A percentile compares a stretch with the other conserved stretches of the same genome.
Evolutionary conservation across 2,888 invertebrate species (phyloP).

Genomic region (Ellobium chinense): DNA sequence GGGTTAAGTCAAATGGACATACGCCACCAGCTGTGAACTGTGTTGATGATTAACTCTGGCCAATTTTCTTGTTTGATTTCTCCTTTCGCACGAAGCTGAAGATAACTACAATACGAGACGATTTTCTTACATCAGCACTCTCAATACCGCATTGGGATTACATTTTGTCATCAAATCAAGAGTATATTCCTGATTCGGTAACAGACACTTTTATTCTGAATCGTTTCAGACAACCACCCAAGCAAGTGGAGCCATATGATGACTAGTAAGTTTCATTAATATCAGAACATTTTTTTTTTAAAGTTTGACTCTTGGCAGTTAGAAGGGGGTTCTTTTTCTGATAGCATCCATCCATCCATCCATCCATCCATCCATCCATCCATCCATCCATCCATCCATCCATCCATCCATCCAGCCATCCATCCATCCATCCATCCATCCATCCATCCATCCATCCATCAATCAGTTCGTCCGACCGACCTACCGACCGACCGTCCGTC

Average conservation of each 20-base stretch:
- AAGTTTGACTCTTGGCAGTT: background rate
- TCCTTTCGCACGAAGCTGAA: no score
- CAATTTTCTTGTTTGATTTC: no score
- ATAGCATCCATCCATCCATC: background rate
- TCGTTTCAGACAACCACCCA: no score
- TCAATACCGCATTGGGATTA: background rate
- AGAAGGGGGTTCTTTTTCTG: background rate
- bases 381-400: background rate
- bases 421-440: background rate
- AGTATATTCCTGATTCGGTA: background rate
- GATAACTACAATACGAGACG: no score
- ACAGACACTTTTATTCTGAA: no score
- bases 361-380: background rate
- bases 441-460: background rate
- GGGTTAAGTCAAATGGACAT: no score
- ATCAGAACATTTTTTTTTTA: background rate
- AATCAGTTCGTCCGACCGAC: background rate
- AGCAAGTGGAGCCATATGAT: background rate
- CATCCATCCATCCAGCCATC: background rate
- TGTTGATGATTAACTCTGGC: no score
- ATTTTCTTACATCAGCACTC: no score
- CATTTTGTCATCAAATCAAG: background rate
- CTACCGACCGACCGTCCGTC: background rate
- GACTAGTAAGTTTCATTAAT: background rate
- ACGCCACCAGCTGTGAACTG: no score